Base-by-base conservation (phyloP, 2,797 vertebrate genomes). In the Apogon hyalosoma region DNA sequence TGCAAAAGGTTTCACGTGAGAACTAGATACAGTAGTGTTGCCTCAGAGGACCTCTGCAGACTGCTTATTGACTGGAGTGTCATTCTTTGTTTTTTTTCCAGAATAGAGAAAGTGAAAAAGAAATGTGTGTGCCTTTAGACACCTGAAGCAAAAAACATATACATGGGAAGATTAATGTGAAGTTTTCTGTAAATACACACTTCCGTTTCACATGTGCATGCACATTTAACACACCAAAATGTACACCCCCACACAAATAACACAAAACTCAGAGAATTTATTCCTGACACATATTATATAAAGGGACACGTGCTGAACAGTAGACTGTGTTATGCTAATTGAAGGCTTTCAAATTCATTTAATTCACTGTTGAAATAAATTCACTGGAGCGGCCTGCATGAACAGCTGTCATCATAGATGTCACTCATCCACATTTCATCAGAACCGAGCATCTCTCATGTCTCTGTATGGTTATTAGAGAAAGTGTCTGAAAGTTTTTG, bases 331-430 rank as follows among this genome's bases (percentile, higher is more conserved):
- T 77, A 77, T 83, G 77, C 45, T 85, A 83, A 86, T 73, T 73
- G 75, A 73, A 82, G 74, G 57, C 79, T 87, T 86, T 86, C 76
- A 80, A 72, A 85, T 78, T 75, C 53, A 86, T 82, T 89, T 81
- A 80, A 86, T 86, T 87, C 73, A 81, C 53, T 75, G 79, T 49
- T 77, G 77, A 89, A 86, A 84, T 87, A 74, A 85, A 86, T 88
- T 84, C 28, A 66, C 52, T 63, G 66, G 56, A 84, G 80, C 86
- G 77, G 85, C 68, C 73, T 72, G 82, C 75, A 76, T 80, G 74
- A 88, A 70, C 71, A 64, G 81, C 84, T 87, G 88, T 81, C 85
- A 79, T 65, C 38, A n/a, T 51, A 42, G 71, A 88, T 85, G 84
- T 77, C 75, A 74, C 69, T 86, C 84, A 53, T 50, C 41, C 60